Evolutionary conservation across 2,888 invertebrate species (phyloP).

Genomic region (Drosophila austrosaltans): DNA sequence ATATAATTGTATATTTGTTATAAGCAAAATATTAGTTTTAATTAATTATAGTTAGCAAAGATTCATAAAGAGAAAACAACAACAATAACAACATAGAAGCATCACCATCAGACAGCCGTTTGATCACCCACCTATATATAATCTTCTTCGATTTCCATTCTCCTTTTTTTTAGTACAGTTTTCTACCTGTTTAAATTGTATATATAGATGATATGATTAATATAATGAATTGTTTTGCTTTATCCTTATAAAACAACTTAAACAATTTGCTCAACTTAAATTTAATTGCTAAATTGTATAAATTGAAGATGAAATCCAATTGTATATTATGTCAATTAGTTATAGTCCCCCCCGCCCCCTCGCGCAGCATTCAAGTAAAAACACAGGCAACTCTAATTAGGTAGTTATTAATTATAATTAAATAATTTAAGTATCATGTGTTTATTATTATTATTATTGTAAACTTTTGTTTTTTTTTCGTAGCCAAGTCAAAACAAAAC

Average conservation of each 20-base stretch:
- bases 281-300: slow-evolving; percentile 10
- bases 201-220: not conserved
- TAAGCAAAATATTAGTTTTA: not conserved
- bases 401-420: slow-evolving; percentile 5
- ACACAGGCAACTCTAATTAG: slow-evolving; percentile 2
- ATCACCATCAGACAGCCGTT: not conserved
- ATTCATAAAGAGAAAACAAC: not conserved
- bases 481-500: slow-evolving; percentile 33
- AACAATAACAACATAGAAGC: not conserved
- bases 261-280: slow-evolving; percentile 16
- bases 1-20: slow-evolving; percentile 28
- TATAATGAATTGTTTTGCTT: slow-evolving; percentile 3
- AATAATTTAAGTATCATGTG: not conserved
- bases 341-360: not conserved
- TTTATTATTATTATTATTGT: slow-evolving; percentile 6
- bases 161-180: not conserved
- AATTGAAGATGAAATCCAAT: slow-evolving; percentile 14
- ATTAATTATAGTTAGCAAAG: slow-evolving; percentile 17
- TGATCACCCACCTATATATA: not conserved
- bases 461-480: not conserved
- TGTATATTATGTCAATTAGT: slow-evolving; percentile 45
- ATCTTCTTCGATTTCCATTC: not conserved
- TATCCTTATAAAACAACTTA: not conserved
- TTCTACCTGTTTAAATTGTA: not conserved
- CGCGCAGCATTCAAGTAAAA: not conserved